Evolutionary conservation across 2,888 invertebrate species (phyloP), one percentile per base, ranked within the genome.

Genomic region (Bellardia pandia): DNA sequence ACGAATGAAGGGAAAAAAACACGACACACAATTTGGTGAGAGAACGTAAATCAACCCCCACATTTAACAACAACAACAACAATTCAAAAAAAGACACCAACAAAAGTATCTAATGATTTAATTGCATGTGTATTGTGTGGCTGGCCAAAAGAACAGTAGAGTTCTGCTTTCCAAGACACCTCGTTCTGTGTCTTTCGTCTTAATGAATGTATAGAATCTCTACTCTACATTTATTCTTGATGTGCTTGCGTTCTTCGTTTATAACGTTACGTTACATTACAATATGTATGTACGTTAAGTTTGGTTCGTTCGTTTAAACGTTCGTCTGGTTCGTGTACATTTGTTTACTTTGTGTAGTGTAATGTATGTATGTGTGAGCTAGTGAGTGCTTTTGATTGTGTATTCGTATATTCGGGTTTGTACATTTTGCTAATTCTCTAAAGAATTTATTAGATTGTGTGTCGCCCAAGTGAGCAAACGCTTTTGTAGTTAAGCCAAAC

Each of bases 401-500:
- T 23, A 23, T 23, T 23, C 23, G 23, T 23, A 23, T 23, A 69
- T 81, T 86, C 51, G 72, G 84, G 80, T 86, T 80, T 84, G 71
- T 66, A 80, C 76, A 62, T 33, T 87, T 77, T 87, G 84, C 86
- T 87, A 85, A 87, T 87, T 85, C 78, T 87, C 81, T 16, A 69
- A 69, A 78, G 78, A 77, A 85, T 85, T 86, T 84, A 87, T 85
- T 87, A 87, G 87, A 87, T 87, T 81, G 77, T 85, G 85, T 85
- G 87, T 85, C 87, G 87, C 87, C 85, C 85, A 82, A 87, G 85
- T 82, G 87, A 85, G 87, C 85, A 85, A 87, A 87, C 87, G 87
- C 77, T 87, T 87, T 87, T 68, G 78, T 69, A 74, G 81, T 78
- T 71, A 75, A 86, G 74, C 64, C 84, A 84, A 76, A 86, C 86